Evolutionary conservation across 2,888 invertebrate species (phyloP).

Genomic region (Philereme transversata): DNA sequence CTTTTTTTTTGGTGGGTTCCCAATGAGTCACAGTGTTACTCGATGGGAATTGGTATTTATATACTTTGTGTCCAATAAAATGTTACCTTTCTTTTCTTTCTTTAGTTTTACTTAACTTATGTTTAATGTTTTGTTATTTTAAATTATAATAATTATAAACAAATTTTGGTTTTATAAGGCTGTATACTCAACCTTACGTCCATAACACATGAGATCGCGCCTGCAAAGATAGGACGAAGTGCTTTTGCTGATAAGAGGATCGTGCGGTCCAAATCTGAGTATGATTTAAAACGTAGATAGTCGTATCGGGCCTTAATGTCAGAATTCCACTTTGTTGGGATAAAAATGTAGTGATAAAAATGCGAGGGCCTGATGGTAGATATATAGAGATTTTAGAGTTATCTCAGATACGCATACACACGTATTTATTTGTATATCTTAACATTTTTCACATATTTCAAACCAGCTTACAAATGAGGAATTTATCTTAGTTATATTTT

Average conservation of each 20-base stretch:
- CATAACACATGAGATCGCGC: constrained; percentile 39
- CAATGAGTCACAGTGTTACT: no score
- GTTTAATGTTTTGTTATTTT: no score
- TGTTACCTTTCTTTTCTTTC: no score
- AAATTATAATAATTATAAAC: no score
- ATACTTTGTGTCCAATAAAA: no score
- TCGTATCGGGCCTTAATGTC: constrained; percentile 32
- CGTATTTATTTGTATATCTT: no score
- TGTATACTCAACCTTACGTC: constrained; percentile 39
- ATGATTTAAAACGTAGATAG: constrained; percentile 41
- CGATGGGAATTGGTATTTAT: no score
- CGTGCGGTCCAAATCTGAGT: constrained; percentile 43
- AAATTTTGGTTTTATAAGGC: background rate
- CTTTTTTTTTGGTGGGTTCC: no score
- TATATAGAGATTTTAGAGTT: constrained; percentile 16
- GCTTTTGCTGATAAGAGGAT: constrained; percentile 42
- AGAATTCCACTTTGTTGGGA: constrained; percentile 37
- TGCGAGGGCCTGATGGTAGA: constrained; percentile 11
- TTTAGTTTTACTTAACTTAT: no score
- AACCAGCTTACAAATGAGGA: no score
- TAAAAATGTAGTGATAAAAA: constrained; percentile 34
- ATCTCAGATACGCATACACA: constrained; percentile 2
- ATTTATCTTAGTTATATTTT: no score
- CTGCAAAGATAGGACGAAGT: constrained; percentile 39
- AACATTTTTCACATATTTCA: no score